Conservation (phyloP, 1,140 invertebrate species). For the Scaptomyza montana region DNA sequence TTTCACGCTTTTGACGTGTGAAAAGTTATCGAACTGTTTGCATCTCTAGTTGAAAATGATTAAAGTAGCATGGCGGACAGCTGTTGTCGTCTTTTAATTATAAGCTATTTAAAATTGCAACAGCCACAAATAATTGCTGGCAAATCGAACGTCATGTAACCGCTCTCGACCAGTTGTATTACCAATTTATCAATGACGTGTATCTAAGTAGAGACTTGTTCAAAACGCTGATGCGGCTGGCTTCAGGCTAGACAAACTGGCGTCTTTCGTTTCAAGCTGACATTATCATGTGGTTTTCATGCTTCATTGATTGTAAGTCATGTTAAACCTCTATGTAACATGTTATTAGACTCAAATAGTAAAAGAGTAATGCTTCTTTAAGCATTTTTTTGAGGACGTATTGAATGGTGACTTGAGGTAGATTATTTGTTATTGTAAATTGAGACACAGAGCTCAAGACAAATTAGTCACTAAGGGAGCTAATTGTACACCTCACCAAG, state of each 20-base stretch:
- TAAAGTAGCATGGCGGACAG: conserved; percentile 16
- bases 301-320: not conserved
- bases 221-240: not conserved
- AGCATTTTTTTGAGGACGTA: too few species aligned
- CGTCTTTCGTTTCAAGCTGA: conserved; percentile 2
- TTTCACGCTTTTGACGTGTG: not conserved
- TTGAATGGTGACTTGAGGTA: too few species aligned
- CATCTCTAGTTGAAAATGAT: not conserved
- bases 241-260: conserved; percentile 17
- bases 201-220: conserved; percentile 4
- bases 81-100: conserved; percentile 43
- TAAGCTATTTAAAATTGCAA: conserved; percentile 43
- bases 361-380: too few species aligned
- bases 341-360: not conserved
- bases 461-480: too few species aligned
- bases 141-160: conserved; percentile 46
- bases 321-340: not conserved
- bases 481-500: too few species aligned
- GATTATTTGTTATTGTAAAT: too few species aligned
- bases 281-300: not conserved
- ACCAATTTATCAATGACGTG: conserved; percentile 37
- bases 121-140: conserved; percentile 34
- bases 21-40: not conserved
- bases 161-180: conserved; percentile 15
- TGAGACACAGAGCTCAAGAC: too few species aligned